Base-by-base conservation (phyloP, 2,797 vertebrate genomes). In the Anguilla marmorata region DNA sequence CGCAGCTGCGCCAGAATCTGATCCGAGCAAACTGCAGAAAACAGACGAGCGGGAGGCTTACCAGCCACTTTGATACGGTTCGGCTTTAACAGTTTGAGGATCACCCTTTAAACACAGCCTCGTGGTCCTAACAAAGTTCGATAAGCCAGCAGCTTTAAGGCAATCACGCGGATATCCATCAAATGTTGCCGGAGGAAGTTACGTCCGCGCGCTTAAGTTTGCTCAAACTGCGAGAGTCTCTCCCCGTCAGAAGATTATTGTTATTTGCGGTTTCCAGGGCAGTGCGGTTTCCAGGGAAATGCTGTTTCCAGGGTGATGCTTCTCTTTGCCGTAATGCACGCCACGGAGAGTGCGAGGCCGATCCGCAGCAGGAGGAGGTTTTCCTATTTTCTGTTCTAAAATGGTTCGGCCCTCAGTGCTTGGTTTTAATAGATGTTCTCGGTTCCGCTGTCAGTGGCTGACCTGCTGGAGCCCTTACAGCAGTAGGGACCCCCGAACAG, bases 251-350 rank as follows among this genome's bases (percentile, higher is more conserved):
- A 14, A 12, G 27, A 30, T 72, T 33, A 2, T 58, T 72, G 69
- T 33, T n/a, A 8, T 69, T 21, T 27, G 21, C n/a, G 24, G 63
- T 69, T 69, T 69, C 56, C 56, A 58, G 56, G 56, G 56, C 56
- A 19, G 16, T 58, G 56, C 56, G 14, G 56, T 58, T 58, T 69
- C 63, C 63, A 69, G 63, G 63, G 69, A 12, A 33, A 72, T 72
- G 69, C 27, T 72, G 69, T 72, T 72, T 72, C 69, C 27, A 72
- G n/a, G 69, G 69, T 19, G 69, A 72, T 72, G 69, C 69, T 72
- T 72, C 69, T 72, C 69, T 72, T n/a, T 6, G n/a, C 27, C 27
- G 27, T 27, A 0, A 9, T 0, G n/a, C 33, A 2, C n/a, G 2
- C 9, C 11, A 4, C 14, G 69, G 69, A 14, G 60, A 0, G 60